A percentile compares a stretch with the other conserved stretches of the same genome.
Evolutionary conservation across 2,113 vertebrate genomes (phyloP).

Genomic region (Lagenorhynchus albirostris): DNA sequence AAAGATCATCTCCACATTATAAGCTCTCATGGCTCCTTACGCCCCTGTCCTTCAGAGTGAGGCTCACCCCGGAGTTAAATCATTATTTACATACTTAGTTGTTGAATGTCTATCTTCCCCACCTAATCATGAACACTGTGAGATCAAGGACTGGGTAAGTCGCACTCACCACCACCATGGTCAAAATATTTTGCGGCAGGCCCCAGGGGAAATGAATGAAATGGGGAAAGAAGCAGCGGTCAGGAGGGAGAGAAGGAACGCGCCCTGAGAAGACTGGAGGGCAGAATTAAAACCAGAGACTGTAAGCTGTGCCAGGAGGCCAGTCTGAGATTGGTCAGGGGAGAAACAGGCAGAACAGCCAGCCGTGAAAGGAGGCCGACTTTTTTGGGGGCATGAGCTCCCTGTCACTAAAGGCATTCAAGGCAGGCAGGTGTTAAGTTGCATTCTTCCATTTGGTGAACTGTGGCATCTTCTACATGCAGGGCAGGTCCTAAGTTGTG

Average conservation of each 20-base stretch:
- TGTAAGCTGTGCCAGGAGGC: too few species aligned
- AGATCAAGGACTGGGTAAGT: too few species aligned
- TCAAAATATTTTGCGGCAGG: not conserved
- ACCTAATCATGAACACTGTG: not conserved
- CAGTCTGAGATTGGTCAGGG: not conserved
- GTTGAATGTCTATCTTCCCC: not conserved
- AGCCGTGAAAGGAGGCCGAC: rapidly evolving
- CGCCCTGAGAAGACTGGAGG: rapidly evolving
- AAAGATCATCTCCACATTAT: not conserved
- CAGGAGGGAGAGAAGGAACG: not conserved
- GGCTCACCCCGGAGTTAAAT: not conserved
- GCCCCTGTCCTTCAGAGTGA: not conserved
- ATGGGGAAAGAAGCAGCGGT: rapidly evolving
- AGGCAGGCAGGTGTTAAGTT: not conserved
- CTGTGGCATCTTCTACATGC: not conserved
- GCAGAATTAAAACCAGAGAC: not conserved
- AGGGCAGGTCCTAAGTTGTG: not conserved
- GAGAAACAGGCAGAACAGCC: too few species aligned
- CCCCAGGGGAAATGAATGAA: not conserved
- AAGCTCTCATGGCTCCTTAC: not conserved
- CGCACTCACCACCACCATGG: too few species aligned
- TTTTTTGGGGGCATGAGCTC: not conserved
- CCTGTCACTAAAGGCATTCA: not conserved
- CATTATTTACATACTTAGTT: not conserved
- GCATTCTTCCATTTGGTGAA: not conserved